phyloP scores from a whole-genome alignment of 2,113 vertebrate species.

The Probosciger aterrimus region DNA sequence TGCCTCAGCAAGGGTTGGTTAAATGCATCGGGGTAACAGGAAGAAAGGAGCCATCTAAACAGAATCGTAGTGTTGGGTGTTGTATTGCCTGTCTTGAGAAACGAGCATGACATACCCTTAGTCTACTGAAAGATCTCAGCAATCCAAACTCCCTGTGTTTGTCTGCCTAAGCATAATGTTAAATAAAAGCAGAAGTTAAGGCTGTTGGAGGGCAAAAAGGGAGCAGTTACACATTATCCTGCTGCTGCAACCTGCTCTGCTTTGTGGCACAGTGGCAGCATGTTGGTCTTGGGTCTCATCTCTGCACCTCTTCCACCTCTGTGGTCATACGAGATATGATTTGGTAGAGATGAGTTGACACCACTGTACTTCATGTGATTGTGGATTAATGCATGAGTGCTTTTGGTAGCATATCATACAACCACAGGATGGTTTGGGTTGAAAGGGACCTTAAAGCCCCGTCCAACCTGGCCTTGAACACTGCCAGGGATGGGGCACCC shows the following conservation, averaged over 20 bases:
- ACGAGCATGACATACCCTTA: background rate
- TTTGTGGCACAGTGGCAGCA: background rate
- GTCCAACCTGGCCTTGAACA: background rate
- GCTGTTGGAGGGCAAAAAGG: background rate
- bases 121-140: background rate
- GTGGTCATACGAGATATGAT: background rate
- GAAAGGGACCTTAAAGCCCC: background rate
- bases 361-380: background rate
- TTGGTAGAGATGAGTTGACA: background rate
- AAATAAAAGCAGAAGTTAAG: background rate
- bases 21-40: background rate
- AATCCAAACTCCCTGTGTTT: background rate
- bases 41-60: background rate
- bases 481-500: background rate
- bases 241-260: background rate
- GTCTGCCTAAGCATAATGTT: background rate
- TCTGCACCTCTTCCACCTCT: background rate
- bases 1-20: background rate
- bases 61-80: background rate
- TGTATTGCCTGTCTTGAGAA: background rate
- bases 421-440: background rate
- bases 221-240: background rate
- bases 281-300: background rate
- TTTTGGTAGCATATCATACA: background rate
- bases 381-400: background rate